These are phyloP conservation scores for Bovichtus variegatus DNA, from an alignment of 2,797 vertebrate species.

Conservation along the genomic window DNA sequence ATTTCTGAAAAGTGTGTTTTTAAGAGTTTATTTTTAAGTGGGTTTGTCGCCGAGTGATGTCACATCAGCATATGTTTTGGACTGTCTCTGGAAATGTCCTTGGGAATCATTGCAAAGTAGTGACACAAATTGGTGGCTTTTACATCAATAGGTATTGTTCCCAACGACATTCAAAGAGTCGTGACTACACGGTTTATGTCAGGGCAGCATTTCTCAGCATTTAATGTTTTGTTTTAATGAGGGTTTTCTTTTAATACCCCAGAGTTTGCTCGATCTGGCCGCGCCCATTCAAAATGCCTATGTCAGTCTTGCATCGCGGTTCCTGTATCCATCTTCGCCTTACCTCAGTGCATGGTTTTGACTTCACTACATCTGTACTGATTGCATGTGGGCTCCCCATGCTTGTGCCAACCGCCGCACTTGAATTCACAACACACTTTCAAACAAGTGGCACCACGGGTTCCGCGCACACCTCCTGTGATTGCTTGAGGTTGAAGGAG, in stretches of 20 bases:
- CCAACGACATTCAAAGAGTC: constrained; percentile 45
- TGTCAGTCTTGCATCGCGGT: neutral
- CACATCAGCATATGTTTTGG: constrained; percentile 71
- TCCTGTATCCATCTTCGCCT: constrained; percentile 3
- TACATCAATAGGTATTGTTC: constrained; percentile 47
- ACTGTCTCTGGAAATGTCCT: constrained; percentile 67
- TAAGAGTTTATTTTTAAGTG: constrained; percentile 80
- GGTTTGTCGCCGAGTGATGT: constrained; percentile 74
- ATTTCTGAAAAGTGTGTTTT: constrained; percentile 79
- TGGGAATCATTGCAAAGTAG: constrained; percentile 58
- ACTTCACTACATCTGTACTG: constrained; percentile 33
- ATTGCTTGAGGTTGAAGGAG: constrained; percentile 62
- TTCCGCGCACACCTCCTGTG: constrained; percentile 45
- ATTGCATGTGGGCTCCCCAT: constrained; percentile 41
- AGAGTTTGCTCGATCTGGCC: constrained; percentile 23
- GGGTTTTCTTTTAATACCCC: constrained; percentile 9
- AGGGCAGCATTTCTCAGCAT: neutral
- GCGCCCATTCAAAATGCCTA: constrained; percentile 20
- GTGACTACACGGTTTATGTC: constrained; percentile 15
- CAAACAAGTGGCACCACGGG: constrained; percentile 41
- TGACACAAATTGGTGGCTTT: constrained; percentile 63
- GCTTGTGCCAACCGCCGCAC: constrained; percentile 27
- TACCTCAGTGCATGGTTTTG: constrained; percentile 3
- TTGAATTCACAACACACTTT: constrained; percentile 39
- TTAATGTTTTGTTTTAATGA: constrained; percentile 24